These are phyloP conservation scores for Pseudolycoriella hygida DNA, from an alignment of 2,888 invertebrate species.

Conservation along the genomic window DNA sequence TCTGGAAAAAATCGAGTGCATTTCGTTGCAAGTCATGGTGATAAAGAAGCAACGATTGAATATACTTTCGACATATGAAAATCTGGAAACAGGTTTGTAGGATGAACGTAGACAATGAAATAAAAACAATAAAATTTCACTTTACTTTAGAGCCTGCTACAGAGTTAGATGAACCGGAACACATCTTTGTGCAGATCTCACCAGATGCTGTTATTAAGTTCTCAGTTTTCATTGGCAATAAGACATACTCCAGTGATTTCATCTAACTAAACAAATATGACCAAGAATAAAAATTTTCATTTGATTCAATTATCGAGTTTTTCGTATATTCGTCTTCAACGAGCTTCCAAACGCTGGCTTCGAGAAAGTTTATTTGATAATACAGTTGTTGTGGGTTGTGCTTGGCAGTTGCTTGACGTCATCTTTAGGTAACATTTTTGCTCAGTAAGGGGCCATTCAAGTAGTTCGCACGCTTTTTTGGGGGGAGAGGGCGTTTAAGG, in stretches of 20 bases:
- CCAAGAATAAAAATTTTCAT: neutral
- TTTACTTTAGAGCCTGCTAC: slow-evolving; percentile 24
- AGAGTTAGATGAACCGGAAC: slow-evolving; percentile 31
- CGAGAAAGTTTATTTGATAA: too few relatives aligned
- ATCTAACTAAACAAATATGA: slow-evolving; percentile 16
- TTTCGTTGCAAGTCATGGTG: slow-evolving; percentile 27
- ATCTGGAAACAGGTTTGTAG: slow-evolving; percentile 22
- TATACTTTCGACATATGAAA: slow-evolving; percentile 30
- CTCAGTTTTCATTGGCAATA: slow-evolving; percentile 38
- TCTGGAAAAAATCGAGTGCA: slow-evolving; percentile 35
- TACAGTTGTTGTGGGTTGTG: too few relatives aligned
- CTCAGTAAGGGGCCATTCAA: too few relatives aligned
- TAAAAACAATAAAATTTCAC: slow-evolving; percentile 9
- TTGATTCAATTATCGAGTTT: too few relatives aligned
- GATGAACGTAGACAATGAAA: neutral
- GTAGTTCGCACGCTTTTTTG: too few relatives aligned
- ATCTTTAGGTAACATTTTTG: too few relatives aligned
- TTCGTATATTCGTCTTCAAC: too few relatives aligned
- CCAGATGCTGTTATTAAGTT: slow-evolving; percentile 34
- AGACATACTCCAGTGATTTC: slow-evolving; percentile 34
- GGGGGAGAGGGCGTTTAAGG: too few relatives aligned
- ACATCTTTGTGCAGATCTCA: slow-evolving; percentile 32
- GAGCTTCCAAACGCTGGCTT: too few relatives aligned
- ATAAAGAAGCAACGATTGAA: slow-evolving; percentile 19
- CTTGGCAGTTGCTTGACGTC: too few relatives aligned